phyloP scores from a whole-genome alignment of 2,797 vertebrate species.

The Nannoperca australis region DNA sequence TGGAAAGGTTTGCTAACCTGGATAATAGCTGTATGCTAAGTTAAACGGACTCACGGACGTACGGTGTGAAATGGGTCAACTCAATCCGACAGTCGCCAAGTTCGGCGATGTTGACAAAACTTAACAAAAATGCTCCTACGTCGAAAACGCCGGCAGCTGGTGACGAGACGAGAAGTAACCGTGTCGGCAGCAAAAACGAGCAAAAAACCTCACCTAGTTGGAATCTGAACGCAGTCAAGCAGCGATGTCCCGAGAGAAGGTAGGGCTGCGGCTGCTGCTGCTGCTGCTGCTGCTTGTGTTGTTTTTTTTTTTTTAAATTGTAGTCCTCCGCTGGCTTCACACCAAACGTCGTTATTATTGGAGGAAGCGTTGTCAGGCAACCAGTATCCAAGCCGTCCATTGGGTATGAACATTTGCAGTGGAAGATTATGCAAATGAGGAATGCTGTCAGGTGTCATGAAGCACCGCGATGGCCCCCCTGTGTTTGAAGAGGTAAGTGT shows the following conservation, averaged over 20 bases:
- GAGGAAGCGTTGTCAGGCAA: conserved; percentile 74
- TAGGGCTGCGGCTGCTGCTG: background rate
- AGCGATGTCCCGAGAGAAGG: background rate
- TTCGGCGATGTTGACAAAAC: background rate
- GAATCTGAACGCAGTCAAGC: background rate
- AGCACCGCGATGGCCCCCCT: background rate
- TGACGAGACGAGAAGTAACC: background rate
- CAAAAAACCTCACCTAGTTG: background rate
- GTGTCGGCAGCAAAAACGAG: background rate
- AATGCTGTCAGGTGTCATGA: conserved; percentile 42
- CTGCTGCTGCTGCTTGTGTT: conserved; percentile 21
- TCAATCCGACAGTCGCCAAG: background rate
- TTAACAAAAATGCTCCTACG: background rate
- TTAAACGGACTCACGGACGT: conserved; percentile 49
- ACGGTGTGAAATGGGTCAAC: conserved; percentile 48
- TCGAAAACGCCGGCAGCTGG: background rate
- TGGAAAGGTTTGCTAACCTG: conserved; percentile 23
- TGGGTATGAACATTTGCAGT: conserved; percentile 57
- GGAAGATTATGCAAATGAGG: conserved; percentile 56
- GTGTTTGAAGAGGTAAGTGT: background rate
- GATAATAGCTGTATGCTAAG: conserved; percentile 11
- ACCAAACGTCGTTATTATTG: conserved; percentile 76
- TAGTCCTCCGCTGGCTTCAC: conserved; percentile 19
- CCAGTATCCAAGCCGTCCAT: conserved; percentile 71
- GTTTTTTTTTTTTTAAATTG: conserved; percentile 67